A percentile compares a stretch with the other conserved stretches of the same genome.
These are phyloP conservation scores for Pristionchus entomophagus DNA, from an alignment of 2,888 invertebrate genomes.

Conservation along the genomic window DNA sequence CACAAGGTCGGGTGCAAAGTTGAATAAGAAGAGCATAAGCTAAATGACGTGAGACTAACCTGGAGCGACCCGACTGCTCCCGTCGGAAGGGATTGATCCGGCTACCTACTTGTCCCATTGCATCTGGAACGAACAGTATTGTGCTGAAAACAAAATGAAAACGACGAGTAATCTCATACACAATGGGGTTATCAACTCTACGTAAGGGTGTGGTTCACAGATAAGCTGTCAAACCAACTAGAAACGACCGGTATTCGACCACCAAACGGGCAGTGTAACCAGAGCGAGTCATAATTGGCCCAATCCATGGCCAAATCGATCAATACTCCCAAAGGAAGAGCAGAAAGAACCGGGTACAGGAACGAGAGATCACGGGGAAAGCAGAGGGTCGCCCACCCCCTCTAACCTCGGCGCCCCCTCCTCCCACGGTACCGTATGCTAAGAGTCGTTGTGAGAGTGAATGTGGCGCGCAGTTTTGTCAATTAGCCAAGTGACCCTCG, in stretches of 20 bases:
- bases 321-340: conserved; percentile 8
- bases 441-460: neutral
- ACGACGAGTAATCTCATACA: neutral
- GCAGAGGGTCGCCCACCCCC: neutral
- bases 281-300: neutral
- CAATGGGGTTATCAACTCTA: neutral
- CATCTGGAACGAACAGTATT: neutral
- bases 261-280: neutral
- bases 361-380: neutral
- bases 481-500: neutral
- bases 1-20: too few relatives aligned
- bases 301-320: conserved; percentile 18
- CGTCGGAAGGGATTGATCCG: neutral
- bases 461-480: neutral
- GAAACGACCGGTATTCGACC: neutral
- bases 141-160: neutral
- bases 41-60: neutral
- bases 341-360: conserved; percentile 5
- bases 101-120: conserved; percentile 40
- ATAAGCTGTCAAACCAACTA: neutral
- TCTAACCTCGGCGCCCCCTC: neutral
- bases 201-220: neutral
- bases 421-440: neutral
- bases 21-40: too few relatives aligned
- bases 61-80: conserved; percentile 3